Conservation (phyloP, 2,113 vertebrate genomes). For the Tragelaphus buxtoni region DNA sequence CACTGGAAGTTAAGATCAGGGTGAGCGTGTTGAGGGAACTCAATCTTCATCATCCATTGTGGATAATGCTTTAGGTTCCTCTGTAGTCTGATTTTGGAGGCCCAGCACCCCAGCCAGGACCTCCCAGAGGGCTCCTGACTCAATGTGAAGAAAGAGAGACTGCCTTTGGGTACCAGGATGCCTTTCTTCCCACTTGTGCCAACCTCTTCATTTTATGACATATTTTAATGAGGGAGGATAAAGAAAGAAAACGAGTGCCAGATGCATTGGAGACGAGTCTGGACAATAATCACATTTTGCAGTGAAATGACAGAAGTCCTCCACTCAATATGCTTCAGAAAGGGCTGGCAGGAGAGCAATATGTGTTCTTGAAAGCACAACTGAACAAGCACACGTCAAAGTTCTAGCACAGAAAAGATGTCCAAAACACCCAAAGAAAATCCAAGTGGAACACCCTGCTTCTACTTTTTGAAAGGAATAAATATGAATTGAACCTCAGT, state of each 20-base stretch:
- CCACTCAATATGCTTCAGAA: neutral
- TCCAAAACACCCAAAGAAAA: neutral
- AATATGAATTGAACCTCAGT: neutral
- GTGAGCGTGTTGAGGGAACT: neutral
- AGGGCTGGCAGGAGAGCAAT: neutral
- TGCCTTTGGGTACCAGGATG: neutral
- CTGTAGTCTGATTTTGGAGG: neutral
- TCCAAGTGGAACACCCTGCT: neutral
- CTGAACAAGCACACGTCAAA: neutral
- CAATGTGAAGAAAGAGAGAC: neutral
- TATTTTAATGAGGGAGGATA: slow-evolving; percentile 26
- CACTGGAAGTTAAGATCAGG: neutral
- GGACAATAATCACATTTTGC: slow-evolving; percentile 47
- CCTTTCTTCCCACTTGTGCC: slow-evolving; percentile 11
- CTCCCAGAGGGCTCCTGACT: neutral
- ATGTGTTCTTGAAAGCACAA: neutral
- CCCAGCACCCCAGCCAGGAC: neutral
- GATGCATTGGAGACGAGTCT: slow-evolving; percentile 20
- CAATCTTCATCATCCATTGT: neutral
- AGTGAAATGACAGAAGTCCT: slow-evolving; percentile 44
- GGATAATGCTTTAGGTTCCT: neutral
- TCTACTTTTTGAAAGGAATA: neutral
- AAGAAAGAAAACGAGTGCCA: slow-evolving; percentile 47
- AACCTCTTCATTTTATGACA: slow-evolving; percentile 41
- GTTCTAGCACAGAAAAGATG: neutral